Percentiles rank a stretch among this genome's conserved stretches.
These are phyloP conservation scores for Pagetopsis macropterus DNA, from an alignment of 2,797 vertebrate genomes.

Conservation along the genomic window DNA sequence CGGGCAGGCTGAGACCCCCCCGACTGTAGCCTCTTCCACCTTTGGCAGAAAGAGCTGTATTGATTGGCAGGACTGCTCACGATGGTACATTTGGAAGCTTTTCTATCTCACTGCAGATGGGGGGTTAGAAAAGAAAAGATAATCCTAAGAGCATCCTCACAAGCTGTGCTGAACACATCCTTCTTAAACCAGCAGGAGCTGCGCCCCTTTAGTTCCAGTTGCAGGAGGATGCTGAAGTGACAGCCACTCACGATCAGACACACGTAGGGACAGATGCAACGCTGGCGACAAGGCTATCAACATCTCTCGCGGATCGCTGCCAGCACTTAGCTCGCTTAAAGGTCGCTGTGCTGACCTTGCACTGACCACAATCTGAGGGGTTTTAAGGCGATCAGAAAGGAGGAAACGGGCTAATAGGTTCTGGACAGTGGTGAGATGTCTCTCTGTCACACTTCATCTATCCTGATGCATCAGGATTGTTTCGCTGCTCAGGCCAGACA, in stretches of 20 bases:
- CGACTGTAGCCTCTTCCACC: constrained; percentile 57
- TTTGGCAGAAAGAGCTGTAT: constrained; percentile 68
- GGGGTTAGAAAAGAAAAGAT: constrained; percentile 43
- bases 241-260: constrained; percentile 64
- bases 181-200: constrained; percentile 73
- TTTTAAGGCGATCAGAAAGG: constrained; percentile 84
- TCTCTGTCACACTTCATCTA: constrained; percentile 98
- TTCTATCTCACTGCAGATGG: constrained; percentile 72
- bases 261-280: constrained; percentile 56
- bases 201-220: constrained; percentile 71
- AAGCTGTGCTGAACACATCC: constrained; percentile 77
- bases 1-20: background rate
- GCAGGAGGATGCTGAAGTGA: constrained; percentile 64
- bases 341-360: constrained; percentile 89
- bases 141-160: constrained; percentile 75
- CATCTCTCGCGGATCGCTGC: constrained; percentile 77
- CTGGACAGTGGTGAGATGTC: constrained; percentile 92
- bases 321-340: constrained; percentile 82
- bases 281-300: constrained; percentile 83
- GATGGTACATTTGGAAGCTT: constrained; percentile 72
- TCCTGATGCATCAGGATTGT: constrained; percentile 93
- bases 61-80: constrained; percentile 75
- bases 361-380: constrained; percentile 87
- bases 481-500: constrained; percentile 90
- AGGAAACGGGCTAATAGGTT: constrained; percentile 93